Evolutionary conservation across 2,888 invertebrate species (phyloP).

Genomic region (Ganaspis brasiliensis): DNA sequence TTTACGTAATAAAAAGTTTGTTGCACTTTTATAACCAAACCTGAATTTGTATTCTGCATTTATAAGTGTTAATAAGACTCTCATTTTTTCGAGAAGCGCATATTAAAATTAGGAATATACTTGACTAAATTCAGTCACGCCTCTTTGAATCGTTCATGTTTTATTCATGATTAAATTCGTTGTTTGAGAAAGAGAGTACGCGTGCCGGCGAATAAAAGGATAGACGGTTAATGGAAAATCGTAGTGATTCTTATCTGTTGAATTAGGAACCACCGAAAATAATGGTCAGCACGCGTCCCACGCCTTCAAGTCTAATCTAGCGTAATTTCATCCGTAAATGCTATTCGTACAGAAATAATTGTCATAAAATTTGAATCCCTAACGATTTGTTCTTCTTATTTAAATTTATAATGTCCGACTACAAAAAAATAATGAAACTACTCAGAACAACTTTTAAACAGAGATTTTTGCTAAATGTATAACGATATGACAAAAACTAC

Average conservation of each 20-base stretch:
- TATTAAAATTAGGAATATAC: constrained; percentile 41
- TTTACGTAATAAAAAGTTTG: too few relatives aligned
- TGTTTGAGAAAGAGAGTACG: constrained; percentile 33
- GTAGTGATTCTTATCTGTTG: constrained; percentile 38
- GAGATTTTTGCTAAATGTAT: too few relatives aligned
- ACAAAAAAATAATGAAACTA: neutral
- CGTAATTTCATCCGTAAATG: constrained; percentile 12
- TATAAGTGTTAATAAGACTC: constrained; percentile 11
- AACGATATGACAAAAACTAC: too few relatives aligned
- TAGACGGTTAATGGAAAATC: constrained; percentile 42
- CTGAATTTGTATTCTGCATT: too few relatives aligned
- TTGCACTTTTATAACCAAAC: too few relatives aligned
- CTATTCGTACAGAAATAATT: neutral
- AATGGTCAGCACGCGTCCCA: constrained; percentile 24
- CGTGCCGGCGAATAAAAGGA: constrained; percentile 44
- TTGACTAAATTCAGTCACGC: constrained; percentile 40
- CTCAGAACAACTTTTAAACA: neutral
- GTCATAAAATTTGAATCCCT: constrained; percentile 14
- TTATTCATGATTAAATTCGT: constrained; percentile 47
- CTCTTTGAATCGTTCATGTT: constrained; percentile 42
- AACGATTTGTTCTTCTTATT: neutral
- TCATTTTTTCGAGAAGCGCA: neutral
- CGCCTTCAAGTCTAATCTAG: constrained; percentile 15
- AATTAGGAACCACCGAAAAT: constrained; percentile 37
- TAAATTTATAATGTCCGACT: neutral